These are phyloP conservation scores for Tipula vernalis DNA, from an alignment of 2,888 invertebrate species.

Conservation along the genomic window DNA sequence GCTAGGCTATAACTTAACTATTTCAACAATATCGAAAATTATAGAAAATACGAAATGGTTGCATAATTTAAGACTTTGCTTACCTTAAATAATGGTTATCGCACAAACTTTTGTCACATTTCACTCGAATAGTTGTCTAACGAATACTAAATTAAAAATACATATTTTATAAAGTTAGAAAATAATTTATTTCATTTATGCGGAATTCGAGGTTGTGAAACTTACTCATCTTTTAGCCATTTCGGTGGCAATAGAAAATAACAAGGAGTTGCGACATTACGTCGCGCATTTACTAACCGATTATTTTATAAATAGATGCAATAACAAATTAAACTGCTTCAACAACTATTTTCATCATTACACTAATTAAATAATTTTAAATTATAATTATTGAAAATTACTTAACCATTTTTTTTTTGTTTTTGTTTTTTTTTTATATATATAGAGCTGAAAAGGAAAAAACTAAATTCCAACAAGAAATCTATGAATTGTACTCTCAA, in stretches of 20 bases:
- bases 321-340: background rate
- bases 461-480: slow-evolving; percentile 94
- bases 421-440: slow-evolving; percentile 27
- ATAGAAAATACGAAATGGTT: too few species aligned
- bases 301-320: background rate
- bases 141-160: background rate
- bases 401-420: background rate
- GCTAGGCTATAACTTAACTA: too few species aligned
- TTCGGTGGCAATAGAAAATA: background rate
- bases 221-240: background rate
- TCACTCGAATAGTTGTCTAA: background rate
- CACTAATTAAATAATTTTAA: background rate
- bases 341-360: background rate
- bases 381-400: background rate
- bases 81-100: too few species aligned
- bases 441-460: slow-evolving; percentile 96
- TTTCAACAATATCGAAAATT: too few species aligned
- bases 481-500: slow-evolving; percentile 93
- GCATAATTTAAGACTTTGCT: too few species aligned
- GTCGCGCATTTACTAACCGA: background rate
- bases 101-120: background rate
- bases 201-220: background rate
- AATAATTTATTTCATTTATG: background rate
- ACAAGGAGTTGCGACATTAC: background rate
- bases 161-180: background rate